Evolutionary conservation across 2,113 vertebrate genomes (phyloP).

Genomic region (Chloebia gouldiae): DNA sequence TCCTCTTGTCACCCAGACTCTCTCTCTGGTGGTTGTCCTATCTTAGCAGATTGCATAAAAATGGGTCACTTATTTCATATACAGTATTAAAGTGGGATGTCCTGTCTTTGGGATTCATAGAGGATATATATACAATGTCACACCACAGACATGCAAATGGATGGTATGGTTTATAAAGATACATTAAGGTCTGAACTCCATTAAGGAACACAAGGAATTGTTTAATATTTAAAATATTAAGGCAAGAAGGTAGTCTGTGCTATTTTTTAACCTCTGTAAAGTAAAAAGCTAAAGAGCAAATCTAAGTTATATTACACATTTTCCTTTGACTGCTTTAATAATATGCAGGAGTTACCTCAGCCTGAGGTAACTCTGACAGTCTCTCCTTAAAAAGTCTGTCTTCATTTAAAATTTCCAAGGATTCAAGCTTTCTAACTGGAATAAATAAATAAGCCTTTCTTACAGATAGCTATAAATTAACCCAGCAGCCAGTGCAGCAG

Average conservation of each 20-base stretch:
- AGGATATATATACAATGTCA: background rate
- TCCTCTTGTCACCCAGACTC: background rate
- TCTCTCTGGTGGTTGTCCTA: background rate
- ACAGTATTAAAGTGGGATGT: background rate
- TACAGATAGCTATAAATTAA: constrained; percentile 3
- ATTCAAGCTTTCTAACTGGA: background rate
- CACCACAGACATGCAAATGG: background rate
- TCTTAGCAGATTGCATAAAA: background rate
- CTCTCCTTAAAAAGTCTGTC: background rate
- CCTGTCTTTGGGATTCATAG: background rate
- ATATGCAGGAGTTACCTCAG: background rate
- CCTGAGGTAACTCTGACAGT: too few species aligned
- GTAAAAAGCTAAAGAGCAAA: background rate
- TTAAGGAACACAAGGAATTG: background rate
- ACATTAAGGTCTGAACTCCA: background rate
- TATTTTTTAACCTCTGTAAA: background rate
- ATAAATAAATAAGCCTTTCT: background rate
- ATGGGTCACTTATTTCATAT: background rate
- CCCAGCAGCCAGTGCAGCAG: constrained; percentile 1
- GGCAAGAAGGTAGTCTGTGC: background rate
- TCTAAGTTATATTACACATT: background rate
- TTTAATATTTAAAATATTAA: background rate
- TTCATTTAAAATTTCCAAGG: background rate
- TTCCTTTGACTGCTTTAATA: background rate
- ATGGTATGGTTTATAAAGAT: background rate